Evolutionary conservation across 2,888 invertebrate genomes (phyloP).

Genomic region (Myopa tessellatipennis): DNA sequence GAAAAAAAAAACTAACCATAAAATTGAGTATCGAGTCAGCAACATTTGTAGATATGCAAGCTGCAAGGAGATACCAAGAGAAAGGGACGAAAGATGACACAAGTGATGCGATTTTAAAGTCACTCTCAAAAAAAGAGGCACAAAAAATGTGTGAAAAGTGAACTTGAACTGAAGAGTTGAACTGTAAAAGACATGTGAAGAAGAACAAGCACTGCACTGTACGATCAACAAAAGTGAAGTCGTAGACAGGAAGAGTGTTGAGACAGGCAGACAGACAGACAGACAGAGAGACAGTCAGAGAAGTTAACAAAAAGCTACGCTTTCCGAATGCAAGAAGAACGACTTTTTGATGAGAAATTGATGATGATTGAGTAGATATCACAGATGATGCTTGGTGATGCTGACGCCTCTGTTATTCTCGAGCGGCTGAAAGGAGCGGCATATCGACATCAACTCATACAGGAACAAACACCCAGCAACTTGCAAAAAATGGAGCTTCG

Average conservation of each 20-base stretch:
- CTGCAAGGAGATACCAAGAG: not conserved
- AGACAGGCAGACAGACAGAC: not conserved
- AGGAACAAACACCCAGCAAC: not conserved
- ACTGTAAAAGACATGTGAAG: no score
- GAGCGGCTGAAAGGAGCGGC: not conserved
- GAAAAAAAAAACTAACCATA: not conserved
- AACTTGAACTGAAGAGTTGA: no score
- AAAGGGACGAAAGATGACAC: not conserved
- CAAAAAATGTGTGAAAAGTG: no score
- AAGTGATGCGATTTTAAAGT: not conserved
- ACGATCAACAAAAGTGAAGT: not conserved
- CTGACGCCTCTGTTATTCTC: not conserved
- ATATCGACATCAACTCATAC: not conserved
- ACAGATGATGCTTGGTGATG: constrained; percentile 23
- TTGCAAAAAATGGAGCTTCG: no score
- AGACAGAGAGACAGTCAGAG: constrained; percentile 1
- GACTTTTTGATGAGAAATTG: constrained; percentile 66
- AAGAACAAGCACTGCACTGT: no score
- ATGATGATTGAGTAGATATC: constrained; percentile 63
- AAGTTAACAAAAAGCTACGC: not conserved
- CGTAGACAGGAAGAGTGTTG: not conserved
- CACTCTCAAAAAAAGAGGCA: not conserved
- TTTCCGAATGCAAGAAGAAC: constrained; percentile 46
- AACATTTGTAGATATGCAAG: no score
- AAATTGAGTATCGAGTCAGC: no score